Evolutionary conservation across 2,797 vertebrate genomes (phyloP).

Genomic region (Alosa sapidissima): DNA sequence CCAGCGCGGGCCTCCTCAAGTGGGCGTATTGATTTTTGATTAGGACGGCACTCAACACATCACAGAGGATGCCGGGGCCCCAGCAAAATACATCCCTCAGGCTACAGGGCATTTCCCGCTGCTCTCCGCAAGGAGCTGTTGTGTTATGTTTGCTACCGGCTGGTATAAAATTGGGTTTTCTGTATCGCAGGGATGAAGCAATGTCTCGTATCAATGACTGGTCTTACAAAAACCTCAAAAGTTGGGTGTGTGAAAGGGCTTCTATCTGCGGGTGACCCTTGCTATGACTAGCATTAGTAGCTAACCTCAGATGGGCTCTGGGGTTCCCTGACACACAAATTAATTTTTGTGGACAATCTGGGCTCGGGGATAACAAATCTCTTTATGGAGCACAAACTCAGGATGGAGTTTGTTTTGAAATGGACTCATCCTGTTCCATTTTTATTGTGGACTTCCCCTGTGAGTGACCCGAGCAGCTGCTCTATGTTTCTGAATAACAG

Average conservation of each 20-base stretch:
- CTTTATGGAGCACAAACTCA: background rate
- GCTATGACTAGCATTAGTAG: background rate
- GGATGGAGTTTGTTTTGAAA: constrained; percentile 16
- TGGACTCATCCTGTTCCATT: constrained; percentile 34
- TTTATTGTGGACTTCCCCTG: constrained; percentile 16
- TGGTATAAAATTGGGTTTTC: background rate
- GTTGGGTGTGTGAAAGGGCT: background rate
- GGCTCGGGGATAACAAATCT: background rate
- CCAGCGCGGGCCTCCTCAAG: constrained; percentile 78
- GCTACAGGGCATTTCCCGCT: constrained; percentile 13
- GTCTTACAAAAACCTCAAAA: background rate
- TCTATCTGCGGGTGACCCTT: background rate
- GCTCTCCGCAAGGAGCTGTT: constrained; percentile 2
- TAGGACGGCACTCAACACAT: constrained; percentile 81
- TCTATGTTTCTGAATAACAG: constrained; percentile 57
- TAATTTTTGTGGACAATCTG: background rate
- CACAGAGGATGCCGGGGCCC: constrained; percentile 60
- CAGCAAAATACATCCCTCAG: constrained; percentile 62
- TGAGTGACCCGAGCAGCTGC: constrained; percentile 49
- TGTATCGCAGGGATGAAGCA: background rate
- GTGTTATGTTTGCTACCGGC: background rate
- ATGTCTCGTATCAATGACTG: background rate
- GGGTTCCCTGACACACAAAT: background rate
- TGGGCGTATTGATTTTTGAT: constrained; percentile 94
- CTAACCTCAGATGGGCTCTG: background rate